These are phyloP conservation scores for Neotoma lepida DNA, from an alignment of 2,113 vertebrate genomes.

Conservation along the genomic window DNA sequence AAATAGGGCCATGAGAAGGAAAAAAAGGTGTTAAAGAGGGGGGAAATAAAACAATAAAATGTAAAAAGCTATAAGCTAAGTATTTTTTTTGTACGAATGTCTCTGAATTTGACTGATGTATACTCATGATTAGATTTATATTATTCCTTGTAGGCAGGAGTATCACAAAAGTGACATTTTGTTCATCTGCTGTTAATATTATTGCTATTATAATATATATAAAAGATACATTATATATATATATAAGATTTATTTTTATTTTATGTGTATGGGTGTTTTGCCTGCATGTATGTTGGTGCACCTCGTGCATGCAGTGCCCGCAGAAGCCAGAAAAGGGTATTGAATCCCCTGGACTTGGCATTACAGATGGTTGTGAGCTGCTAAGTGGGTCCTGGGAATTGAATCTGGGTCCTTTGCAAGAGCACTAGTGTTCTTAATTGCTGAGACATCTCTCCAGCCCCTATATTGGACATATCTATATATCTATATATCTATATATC, in stretches of 20 bases:
- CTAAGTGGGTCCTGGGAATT: not conserved
- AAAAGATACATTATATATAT: not conserved
- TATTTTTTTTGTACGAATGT: not conserved
- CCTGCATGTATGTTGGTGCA: not conserved
- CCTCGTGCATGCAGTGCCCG: not conserved
- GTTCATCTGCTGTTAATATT: not conserved
- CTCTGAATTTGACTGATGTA: not conserved
- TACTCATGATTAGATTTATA: conserved; percentile 37
- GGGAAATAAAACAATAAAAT: not conserved
- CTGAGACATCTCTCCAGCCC: not conserved
- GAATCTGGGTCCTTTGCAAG: not conserved
- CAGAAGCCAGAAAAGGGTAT: not conserved
- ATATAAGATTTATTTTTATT: not conserved
- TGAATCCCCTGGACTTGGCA: not conserved
- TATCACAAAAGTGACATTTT: conserved; percentile 17
- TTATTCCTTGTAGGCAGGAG: conserved; percentile 4
- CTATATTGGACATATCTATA: not conserved
- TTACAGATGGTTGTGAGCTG: not conserved
- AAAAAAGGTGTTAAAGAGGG: not conserved
- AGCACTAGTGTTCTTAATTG: not conserved
- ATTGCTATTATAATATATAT: not conserved
- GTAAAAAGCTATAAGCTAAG: not conserved
- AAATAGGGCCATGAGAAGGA: not conserved
- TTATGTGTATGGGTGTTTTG: not conserved
- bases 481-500: too few relatives aligned